Evolutionary conservation across 2,113 vertebrate species (phyloP).

Genomic region (Thunnus thynnus): DNA sequence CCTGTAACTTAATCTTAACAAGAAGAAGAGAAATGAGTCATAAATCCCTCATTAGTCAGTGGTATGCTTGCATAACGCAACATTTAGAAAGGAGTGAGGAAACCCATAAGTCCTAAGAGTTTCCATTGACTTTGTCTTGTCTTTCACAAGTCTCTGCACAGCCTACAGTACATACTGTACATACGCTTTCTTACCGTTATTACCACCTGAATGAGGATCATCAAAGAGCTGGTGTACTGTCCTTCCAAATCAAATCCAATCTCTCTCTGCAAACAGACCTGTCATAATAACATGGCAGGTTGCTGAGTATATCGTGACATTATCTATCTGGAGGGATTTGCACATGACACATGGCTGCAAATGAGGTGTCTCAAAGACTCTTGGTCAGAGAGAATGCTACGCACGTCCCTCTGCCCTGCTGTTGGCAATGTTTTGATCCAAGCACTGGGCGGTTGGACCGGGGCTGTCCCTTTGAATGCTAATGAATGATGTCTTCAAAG

Average conservation of each 20-base stretch:
- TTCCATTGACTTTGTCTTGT: conserved; percentile 61
- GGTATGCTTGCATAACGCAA: conserved; percentile 16
- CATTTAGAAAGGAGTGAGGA: conserved; percentile 8
- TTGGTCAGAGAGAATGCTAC: conserved; percentile 53
- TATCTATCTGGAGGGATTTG: conserved; percentile 70
- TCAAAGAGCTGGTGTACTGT: conserved; percentile 39
- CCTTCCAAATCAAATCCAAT: conserved; percentile 66
- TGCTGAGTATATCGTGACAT: conserved; percentile 59
- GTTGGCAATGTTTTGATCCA: conserved; percentile 67
- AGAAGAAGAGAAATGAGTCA: conserved; percentile 12
- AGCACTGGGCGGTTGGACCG: conserved; percentile 23
- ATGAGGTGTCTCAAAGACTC: conserved; percentile 66
- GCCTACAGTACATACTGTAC: neutral
- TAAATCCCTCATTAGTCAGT: conserved; percentile 17
- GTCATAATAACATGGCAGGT: conserved; percentile 60
- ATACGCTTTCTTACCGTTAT: conserved; percentile 23
- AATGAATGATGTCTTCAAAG: conserved; percentile 73
- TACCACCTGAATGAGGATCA: conserved; percentile 30
- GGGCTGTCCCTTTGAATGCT: conserved; percentile 67
- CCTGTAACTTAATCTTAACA: too few species aligned
- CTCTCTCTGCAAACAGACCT: conserved; percentile 62
- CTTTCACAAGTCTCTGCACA: conserved; percentile 49
- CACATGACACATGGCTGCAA: conserved; percentile 65
- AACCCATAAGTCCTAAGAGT: conserved; percentile 36
- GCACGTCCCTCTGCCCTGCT: conserved; percentile 49